A percentile compares a stretch with the other conserved stretches of the same genome.
Evolutionary conservation across 2,888 invertebrate species (phyloP).

Genomic region (Thymelicus acteon): DNA sequence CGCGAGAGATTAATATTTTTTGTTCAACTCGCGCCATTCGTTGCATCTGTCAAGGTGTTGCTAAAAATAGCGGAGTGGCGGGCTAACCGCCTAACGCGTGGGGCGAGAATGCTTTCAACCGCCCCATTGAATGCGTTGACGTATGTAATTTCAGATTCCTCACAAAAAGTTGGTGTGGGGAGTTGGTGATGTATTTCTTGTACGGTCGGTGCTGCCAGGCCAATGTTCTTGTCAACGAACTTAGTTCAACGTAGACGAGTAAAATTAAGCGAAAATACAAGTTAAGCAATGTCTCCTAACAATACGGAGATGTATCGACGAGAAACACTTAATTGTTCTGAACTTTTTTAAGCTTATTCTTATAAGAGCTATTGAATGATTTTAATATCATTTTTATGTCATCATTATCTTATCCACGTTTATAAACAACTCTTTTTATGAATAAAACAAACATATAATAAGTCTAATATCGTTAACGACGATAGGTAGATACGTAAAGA

Average conservation of each 20-base stretch:
- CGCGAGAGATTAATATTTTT: conserved; percentile 37
- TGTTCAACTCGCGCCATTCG: conserved; percentile 23
- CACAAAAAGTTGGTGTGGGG: conserved; percentile 63
- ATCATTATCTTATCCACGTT: too few species aligned
- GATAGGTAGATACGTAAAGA: too few species aligned
- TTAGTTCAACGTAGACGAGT: not conserved
- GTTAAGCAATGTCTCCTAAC: not conserved
- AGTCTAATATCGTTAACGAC: too few species aligned
- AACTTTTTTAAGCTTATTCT: too few species aligned
- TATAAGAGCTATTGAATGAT: too few species aligned
- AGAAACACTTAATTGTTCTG: too few species aligned
- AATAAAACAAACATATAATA: too few species aligned
- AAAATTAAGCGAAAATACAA: not conserved
- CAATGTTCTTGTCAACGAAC: not conserved
- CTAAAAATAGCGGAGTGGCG: conserved; percentile 54
- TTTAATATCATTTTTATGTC: too few species aligned
- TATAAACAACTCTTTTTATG: too few species aligned
- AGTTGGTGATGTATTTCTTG: conserved; percentile 39
- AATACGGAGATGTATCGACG: too few species aligned
- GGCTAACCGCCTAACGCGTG: conserved; percentile 52
- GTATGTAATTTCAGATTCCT: conserved; percentile 75
- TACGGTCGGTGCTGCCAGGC: conserved; percentile 6
- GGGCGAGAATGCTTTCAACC: conserved; percentile 68
- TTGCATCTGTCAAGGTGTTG: conserved; percentile 52
- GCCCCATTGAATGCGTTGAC: conserved; percentile 72